Base-by-base conservation (phyloP, 2,888 invertebrate species). In the Melangyna quadrimaculata region DNA sequence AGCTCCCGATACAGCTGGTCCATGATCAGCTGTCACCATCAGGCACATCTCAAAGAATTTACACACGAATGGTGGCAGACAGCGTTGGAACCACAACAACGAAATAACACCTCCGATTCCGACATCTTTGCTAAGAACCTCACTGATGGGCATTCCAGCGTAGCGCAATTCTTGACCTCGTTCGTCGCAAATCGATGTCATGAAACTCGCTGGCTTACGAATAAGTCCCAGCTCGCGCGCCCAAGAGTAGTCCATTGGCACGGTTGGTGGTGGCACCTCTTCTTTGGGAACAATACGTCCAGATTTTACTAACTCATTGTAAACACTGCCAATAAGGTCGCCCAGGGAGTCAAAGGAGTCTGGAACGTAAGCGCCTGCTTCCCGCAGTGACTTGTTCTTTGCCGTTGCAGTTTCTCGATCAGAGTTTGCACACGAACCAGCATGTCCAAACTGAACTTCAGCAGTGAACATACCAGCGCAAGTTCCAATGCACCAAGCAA, bases 211-310 rank as follows among this genome's bases (percentile, higher is more conserved):
- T 48, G 99, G 99, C 91, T 99, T 99, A 43, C 99, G 95, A 90
- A 99, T 99, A 9, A 99, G 93, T 14, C 99, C 99, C 82, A 99
- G 93, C 93, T 99, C 99, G 35, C 90, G 95, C 0, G 99, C 99
- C 99, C 99, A 99, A 87, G 96, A 97, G 92, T 98, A 99, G 92
- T 99, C 99, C 99, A 99, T 99, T 9, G 99, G 99, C n/a, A 99
- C 99, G 19, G 99, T 99, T 2, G 99, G 99, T 40, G 99, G 99
- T 10, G 99, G 98, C 67, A 97, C 95, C 92, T 99, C 99, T 53
- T 97, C 95, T 88, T 95, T 95, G 0, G 98, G 98, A 9, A 96
- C 95, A 89, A 99, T 96, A 71, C 94, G 94, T 45, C 98, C 98
- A 19, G 94, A 94, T 69, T 94, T 93, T 0, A 99, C 98, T 83